Evolutionary conservation across 2,888 invertebrate genomes (phyloP), one percentile per base, ranked within the genome.

Genomic region (Dasysyrphus tricinctus): DNA sequence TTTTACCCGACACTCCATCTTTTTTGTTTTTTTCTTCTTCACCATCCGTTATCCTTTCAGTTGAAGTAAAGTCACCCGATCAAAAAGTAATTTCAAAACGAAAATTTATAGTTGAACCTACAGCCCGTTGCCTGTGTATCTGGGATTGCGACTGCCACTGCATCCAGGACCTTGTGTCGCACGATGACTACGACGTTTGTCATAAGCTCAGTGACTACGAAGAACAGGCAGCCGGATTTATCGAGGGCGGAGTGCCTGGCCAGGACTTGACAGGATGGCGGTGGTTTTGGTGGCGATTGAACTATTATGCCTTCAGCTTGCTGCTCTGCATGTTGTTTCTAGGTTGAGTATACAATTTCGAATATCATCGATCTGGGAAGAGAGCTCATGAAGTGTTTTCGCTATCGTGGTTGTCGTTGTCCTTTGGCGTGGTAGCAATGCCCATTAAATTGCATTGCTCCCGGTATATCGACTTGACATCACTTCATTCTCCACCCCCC

Each of bases 61-160:
- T 89, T 78, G 67, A 85, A 77, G 88, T 89, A 51, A 88, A 88
- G 80, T 73, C 79, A 70, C 75, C 76, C 29, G 51, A 72, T 69
- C 74, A 86, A 79, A 78, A 82, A 81, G 80, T 88, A 70, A 82
- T 89, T 39, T 78, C 89, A 29, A 77, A 78, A 73, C 90, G 92
- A 37, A 34, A 88, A 16, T 88, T 92, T 80, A 85, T 88, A 14
- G 83, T 91, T 39, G 89, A 90, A 76, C 88, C 88, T n/a, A 83
- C 88, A 63, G 82, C 88, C 11, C 90, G 92, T 56, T 92, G 92
- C 79, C 89, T 92, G 56, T 92, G 92, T 82, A 79, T 91, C 11
- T 91, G 91, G 91, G 88, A 90, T 19, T 92, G 92, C 72, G 86
- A 88, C 5, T 92, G 92, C 47, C 89, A 91, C 59, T 92, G 92